Evolutionary conservation across 2,113 vertebrate genomes (phyloP), one percentile per base, ranked within the genome.

Genomic region (Oxyura jamaicensis): DNA sequence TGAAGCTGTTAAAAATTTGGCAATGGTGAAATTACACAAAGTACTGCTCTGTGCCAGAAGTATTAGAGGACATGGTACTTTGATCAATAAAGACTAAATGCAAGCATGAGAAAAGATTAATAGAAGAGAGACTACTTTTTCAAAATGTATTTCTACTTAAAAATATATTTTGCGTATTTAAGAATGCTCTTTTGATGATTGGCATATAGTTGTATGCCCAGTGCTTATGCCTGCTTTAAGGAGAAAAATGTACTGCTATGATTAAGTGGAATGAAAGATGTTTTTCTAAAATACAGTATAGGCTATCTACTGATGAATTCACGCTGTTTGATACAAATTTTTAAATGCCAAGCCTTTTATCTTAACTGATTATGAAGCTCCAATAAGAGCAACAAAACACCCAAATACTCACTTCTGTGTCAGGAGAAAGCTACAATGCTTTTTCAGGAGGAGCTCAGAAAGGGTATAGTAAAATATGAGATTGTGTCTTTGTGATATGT

Each of bases 341-440:
- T 29, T 18, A 52, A 65, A 93, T 59, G 11, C 23, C 39, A 42
- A 11, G 15, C 15, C 2, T 2, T 0, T 5, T 26, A 2, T 13
- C 26, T n/a, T 23, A 53, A 44, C 8, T 29, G 35, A 8, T 21
- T 21, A 14, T 28, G 42, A 26, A 55, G 22, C 10, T 52, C 58
- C 33, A 35, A 25, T 81, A 50, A 28, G 36, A 76, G 23, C 25
- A 16, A 19, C 3, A 60, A 35, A 74, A 91, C 48, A 8, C 28
- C 5, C 1, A 36, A 65, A 18, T 23, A 20, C 3, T 18, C 11
- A 5, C 3, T 48, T 19, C 3, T 56, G 12, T 11, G 4, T 67
- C 29, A 33, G 11, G 13, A 17, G 21, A 58, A 65, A 73, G 23
- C 25, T n/a, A 33, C 66, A 87, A 17, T 1, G 66, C 14, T 18